phyloP scores from a whole-genome alignment of 2,888 invertebrate genomes.

The Hirtodrosophila alboralis region DNA sequence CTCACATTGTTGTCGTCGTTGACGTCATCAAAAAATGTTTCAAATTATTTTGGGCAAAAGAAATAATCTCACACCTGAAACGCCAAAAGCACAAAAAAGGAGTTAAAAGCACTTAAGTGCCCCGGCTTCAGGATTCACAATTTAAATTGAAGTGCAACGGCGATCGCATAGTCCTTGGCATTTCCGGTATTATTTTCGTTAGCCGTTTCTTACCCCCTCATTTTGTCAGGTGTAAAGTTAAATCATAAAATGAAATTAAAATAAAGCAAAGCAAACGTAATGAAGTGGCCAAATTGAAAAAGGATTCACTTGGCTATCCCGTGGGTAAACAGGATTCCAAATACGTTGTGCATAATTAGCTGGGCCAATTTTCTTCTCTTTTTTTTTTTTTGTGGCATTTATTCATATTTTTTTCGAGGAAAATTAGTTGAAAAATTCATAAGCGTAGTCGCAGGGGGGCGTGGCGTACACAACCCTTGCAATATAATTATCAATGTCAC shows the following conservation, averaged over 20 bases:
- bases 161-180: constrained; percentile 35
- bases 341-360: constrained; percentile 76
- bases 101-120: constrained; percentile 76
- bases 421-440: constrained; percentile 67
- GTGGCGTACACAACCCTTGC: constrained; percentile 11
- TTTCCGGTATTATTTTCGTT: constrained; percentile 47
- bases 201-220: constrained; percentile 21
- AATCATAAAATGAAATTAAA: constrained; percentile 83
- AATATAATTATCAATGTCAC: constrained; percentile 6
- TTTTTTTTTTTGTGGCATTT: too few species aligned
- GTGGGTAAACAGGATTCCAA: constrained; percentile 24
- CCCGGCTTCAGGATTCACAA: constrained; percentile 60
- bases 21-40: constrained; percentile 67
- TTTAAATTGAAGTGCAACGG: constrained; percentile 80
- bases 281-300: constrained; percentile 61
- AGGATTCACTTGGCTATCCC: constrained; percentile 56
- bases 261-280: constrained; percentile 70
- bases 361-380: constrained; percentile 54
- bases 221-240: constrained; percentile 82
- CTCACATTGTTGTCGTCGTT: constrained; percentile 42
- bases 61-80: constrained; percentile 57
- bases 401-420: constrained; percentile 28
- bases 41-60: constrained; percentile 65
- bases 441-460: constrained; percentile 16
- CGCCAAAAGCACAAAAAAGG: constrained; percentile 39